These are phyloP conservation scores for Callopanchax toddi DNA, from an alignment of 2,113 vertebrate species.

Conservation along the genomic window DNA sequence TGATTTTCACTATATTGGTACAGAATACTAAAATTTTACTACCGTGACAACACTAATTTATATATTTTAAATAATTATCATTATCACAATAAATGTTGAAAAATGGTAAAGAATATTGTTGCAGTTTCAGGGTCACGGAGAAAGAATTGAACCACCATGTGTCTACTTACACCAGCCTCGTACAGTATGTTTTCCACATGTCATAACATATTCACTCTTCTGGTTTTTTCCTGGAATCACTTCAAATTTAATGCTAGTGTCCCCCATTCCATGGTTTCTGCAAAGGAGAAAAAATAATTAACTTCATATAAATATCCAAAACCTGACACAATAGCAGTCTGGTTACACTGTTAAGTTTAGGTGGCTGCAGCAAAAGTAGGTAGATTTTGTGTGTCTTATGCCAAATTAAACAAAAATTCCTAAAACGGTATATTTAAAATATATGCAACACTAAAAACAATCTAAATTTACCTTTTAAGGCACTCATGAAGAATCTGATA, in stretches of 20 bases:
- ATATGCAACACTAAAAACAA: neutral
- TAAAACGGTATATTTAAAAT: no score
- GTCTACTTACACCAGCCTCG: constrained; percentile 96
- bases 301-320: neutral
- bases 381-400: no score
- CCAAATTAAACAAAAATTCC: neutral
- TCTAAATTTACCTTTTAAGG: constrained; percentile 92
- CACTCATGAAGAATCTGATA: constrained; percentile 99
- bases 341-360: no score
- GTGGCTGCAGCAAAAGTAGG: no score
- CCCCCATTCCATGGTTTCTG: constrained; percentile 99
- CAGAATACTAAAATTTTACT: no score
- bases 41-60: no score
- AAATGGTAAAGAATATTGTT: no score
- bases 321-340: no score
- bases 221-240: constrained; percentile 99
- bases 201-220: constrained; percentile 99
- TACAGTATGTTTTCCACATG: constrained; percentile 97
- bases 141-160: neutral
- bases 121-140: no score
- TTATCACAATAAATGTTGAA: no score
- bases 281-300: constrained; percentile 6
- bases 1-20: no score
- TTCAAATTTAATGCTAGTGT: constrained; percentile 99
- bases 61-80: no score